Conservation (phyloP, 2,113 vertebrate species). For the Pipra filicauda region DNA sequence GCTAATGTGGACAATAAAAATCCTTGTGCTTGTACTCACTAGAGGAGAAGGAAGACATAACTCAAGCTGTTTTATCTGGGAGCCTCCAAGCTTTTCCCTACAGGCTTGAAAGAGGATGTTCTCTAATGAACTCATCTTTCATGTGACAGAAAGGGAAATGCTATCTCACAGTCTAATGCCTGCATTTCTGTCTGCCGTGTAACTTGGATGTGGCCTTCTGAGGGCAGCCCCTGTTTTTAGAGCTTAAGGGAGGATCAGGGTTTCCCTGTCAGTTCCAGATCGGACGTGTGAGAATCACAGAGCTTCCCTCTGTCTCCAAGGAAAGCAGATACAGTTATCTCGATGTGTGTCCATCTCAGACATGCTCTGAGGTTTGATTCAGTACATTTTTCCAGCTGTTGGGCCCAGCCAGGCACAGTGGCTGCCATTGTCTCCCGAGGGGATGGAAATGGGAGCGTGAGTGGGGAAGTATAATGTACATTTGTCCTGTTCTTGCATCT, state of each 20-base stretch:
- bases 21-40: constrained; percentile 35
- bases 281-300: neutral
- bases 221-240: neutral
- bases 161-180: neutral
- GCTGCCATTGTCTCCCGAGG: neutral
- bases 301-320: neutral
- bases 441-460: neutral
- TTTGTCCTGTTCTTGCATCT: neutral
- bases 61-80: constrained; percentile 46
- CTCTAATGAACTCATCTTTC: constrained; percentile 60
- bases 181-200: neutral
- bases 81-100: constrained; percentile 52
- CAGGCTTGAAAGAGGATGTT: constrained; percentile 62
- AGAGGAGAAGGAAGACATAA: constrained; percentile 56
- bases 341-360: neutral
- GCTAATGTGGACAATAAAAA: constrained; percentile 34
- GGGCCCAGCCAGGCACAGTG: neutral
- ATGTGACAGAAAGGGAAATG: constrained; percentile 16
- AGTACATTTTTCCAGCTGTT: constrained; percentile 9
- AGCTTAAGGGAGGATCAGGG: neutral
- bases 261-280: neutral
- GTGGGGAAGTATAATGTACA: neutral
- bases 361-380: neutral
- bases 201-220: neutral
- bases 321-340: neutral